These are phyloP conservation scores for Cyrtonyx montezumae DNA, from an alignment of 2,113 vertebrate genomes.

Conservation along the genomic window DNA sequence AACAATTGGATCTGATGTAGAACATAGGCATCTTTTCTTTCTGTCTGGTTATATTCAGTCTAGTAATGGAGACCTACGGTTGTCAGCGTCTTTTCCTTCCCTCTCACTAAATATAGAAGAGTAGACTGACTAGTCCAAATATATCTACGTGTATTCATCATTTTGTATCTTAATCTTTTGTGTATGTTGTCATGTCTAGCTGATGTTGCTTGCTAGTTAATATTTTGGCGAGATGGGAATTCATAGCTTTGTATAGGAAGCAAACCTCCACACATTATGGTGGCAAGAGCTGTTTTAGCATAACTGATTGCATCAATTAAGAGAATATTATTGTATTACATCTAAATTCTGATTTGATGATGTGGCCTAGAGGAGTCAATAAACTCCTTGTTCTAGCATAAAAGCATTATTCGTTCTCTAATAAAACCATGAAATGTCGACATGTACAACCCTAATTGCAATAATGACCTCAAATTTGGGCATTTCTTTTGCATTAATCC, in stretches of 20 bases:
- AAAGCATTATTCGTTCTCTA: constrained; percentile 69
- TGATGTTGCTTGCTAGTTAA: not conserved
- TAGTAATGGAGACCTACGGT: not conserved
- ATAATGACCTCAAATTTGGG: constrained; percentile 60
- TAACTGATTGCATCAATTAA: constrained; percentile 13
- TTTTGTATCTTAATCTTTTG: not conserved
- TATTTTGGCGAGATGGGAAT: not conserved
- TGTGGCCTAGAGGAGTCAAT: constrained; percentile 46
- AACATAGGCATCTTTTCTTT: not conserved
- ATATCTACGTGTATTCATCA: not conserved
- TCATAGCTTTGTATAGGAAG: not conserved
- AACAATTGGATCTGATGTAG: not conserved
- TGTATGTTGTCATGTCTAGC: not conserved
- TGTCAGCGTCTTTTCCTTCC: not conserved
- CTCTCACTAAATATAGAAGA: not conserved
- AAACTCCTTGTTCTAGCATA: constrained; percentile 26
- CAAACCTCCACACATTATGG: not conserved
- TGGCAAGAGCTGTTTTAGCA: not conserved
- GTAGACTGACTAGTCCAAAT: not conserved
- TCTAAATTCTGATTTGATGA: constrained; percentile 39
- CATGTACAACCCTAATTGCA: constrained; percentile 66
- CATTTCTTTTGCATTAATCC: constrained; percentile 56
- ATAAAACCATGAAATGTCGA: constrained; percentile 46
- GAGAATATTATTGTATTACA: not conserved
- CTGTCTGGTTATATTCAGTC: not conserved